phyloP scores from a whole-genome alignment of 2,888 invertebrate genomes.

The Ctenicera cuprea region DNA sequence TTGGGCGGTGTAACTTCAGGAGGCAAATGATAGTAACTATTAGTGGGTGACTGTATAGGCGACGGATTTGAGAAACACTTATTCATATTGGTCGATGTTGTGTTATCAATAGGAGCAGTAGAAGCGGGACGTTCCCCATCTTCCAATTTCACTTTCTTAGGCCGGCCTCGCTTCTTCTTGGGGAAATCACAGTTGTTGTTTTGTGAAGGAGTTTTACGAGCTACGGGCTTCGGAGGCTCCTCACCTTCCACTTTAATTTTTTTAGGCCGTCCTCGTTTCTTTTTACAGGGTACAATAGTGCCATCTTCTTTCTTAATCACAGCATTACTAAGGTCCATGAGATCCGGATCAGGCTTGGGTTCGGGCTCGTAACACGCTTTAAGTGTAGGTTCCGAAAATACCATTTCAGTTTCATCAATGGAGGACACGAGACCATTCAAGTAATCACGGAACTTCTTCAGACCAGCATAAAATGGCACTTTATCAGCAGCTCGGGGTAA shows the following conservation, averaged over 20 bases:
- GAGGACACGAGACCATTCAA: constrained; percentile 90
- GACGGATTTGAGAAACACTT: constrained; percentile 74
- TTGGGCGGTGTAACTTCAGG: constrained; percentile 70
- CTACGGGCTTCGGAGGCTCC: constrained; percentile 75
- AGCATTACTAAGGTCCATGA: constrained; percentile 73
- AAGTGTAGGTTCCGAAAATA: constrained; percentile 85
- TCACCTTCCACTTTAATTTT: constrained; percentile 85
- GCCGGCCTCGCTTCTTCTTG: constrained; percentile 91
- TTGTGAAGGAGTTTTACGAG: constrained; percentile 73
- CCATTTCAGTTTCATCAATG: constrained; percentile 91
- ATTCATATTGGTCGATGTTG: constrained; percentile 71
- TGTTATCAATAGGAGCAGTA: constrained; percentile 62
- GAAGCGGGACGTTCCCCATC: constrained; percentile 56
- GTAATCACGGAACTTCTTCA: constrained; percentile 96
- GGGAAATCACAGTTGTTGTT: constrained; percentile 78
- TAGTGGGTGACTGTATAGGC: constrained; percentile 73
- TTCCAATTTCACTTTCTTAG: constrained; percentile 84
- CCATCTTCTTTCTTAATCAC: constrained; percentile 78
- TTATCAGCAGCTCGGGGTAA: constrained; percentile 98
- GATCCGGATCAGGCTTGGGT: constrained; percentile 72
- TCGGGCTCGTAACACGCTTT: constrained; percentile 79
- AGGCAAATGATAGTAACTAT: constrained; percentile 72
- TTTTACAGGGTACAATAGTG: constrained; percentile 84
- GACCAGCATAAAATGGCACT: constrained; percentile 96
- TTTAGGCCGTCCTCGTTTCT: constrained; percentile 93